These are phyloP conservation scores for Ceratoteleas bidentatus DNA, from an alignment of 1,140 invertebrate species.

Conservation along the genomic window DNA sequence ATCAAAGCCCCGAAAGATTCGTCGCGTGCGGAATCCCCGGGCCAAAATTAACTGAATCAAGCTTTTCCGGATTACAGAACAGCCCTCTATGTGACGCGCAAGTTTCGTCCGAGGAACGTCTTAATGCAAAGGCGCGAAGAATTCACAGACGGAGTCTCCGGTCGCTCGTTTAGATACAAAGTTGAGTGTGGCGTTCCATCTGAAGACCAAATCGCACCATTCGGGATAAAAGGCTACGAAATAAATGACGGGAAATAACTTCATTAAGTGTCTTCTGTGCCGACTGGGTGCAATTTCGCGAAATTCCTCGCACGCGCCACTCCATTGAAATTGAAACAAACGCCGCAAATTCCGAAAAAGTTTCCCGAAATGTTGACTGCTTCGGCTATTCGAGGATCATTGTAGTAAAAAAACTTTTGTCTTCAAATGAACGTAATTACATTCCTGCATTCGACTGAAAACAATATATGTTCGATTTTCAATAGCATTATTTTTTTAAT, in stretches of 20 bases:
- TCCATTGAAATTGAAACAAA: slow-evolving; percentile 35
- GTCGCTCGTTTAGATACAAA: slow-evolving; percentile 40
- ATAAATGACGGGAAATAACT: slow-evolving; percentile 48
- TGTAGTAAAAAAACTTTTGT: too few relatives aligned
- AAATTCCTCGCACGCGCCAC: slow-evolving; percentile 14
- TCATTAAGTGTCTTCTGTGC: slow-evolving; percentile 27
- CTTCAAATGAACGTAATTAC: too few relatives aligned
- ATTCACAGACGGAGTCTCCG: slow-evolving; percentile 23
- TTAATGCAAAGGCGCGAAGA: slow-evolving; percentile 44
- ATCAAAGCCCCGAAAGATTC: neutral
- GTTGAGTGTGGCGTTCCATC: slow-evolving; percentile 42
- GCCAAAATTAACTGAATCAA: slow-evolving; percentile 14
- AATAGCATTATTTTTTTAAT: too few relatives aligned
- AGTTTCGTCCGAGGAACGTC: slow-evolving; percentile 23
- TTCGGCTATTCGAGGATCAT: too few relatives aligned
- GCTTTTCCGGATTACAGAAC: slow-evolving; percentile 7
- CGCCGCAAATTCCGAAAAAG: slow-evolving; percentile 9
- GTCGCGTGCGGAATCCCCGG: neutral
- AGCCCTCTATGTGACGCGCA: slow-evolving; percentile 2
- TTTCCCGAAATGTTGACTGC: neutral
- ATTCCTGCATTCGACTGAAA: too few relatives aligned
- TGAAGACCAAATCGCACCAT: slow-evolving; percentile 29
- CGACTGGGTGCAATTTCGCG: slow-evolving; percentile 16
- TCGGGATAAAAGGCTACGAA: slow-evolving; percentile 30
- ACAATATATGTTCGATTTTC: too few relatives aligned